Conservation (phyloP, 2,797 vertebrate genomes). For the Gymnocypris eckloni region DNA sequence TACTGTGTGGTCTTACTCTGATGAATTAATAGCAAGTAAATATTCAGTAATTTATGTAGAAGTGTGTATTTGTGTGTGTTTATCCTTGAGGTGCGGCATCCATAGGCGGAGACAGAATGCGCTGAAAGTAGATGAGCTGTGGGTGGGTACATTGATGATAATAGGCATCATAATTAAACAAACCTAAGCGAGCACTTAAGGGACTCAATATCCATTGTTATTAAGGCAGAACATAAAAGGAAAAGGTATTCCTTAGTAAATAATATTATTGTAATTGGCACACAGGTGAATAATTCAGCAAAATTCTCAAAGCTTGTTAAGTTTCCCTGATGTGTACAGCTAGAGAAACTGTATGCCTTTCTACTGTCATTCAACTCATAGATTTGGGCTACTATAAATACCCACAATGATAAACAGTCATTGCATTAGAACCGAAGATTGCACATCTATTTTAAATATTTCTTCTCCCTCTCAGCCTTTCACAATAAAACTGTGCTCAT, state of each 20-base stretch:
- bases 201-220: conserved; percentile 72
- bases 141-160: conserved; percentile 71
- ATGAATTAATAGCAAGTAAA: neutral
- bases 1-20: neutral
- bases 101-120: conserved; percentile 34
- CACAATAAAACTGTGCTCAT: neutral
- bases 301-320: conserved; percentile 74
- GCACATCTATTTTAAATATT: neutral
- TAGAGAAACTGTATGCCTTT: conserved; percentile 48
- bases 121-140: conserved; percentile 32
- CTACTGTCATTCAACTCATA: conserved; percentile 41
- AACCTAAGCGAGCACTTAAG: conserved; percentile 64
- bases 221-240: conserved; percentile 78
- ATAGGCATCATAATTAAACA: conserved; percentile 77
- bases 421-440: neutral
- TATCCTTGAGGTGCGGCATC: conserved; percentile 16
- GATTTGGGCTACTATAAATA: conserved; percentile 36
- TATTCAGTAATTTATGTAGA: conserved; percentile 14
- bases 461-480: neutral
- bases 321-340: conserved; percentile 70
- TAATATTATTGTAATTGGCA: conserved; percentile 78
- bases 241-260: conserved; percentile 74
- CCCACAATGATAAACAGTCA: conserved; percentile 43
- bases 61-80: conserved; percentile 33
- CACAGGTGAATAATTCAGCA: conserved; percentile 69